Conservation (phyloP, 2,113 vertebrate species). For the Pedetes capensis region DNA sequence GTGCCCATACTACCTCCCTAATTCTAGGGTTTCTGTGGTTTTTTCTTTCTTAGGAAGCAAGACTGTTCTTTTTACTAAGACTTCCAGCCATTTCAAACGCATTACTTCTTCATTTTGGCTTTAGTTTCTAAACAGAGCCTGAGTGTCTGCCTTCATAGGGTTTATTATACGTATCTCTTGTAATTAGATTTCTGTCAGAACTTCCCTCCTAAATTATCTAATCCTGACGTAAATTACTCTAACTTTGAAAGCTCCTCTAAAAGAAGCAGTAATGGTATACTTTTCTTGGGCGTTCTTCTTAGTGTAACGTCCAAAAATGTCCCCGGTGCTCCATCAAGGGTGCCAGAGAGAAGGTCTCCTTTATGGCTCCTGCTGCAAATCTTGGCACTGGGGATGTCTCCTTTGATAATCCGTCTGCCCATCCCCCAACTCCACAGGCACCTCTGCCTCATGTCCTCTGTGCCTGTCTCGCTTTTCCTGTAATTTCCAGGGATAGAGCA, state of each 20-base stretch:
- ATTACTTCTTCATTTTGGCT: slow-evolving; percentile 43
- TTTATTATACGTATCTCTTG: neutral
- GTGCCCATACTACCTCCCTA: accelerated
- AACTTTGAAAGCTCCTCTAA: slow-evolving; percentile 10
- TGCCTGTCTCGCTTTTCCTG: accelerated
- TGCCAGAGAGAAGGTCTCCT: neutral
- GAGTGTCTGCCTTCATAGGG: slow-evolving; percentile 11
- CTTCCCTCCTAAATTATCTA: slow-evolving; percentile 26
- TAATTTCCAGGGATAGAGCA: neutral
- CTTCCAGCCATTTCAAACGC: neutral
- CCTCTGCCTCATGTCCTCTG: accelerated
- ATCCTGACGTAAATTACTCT: slow-evolving; percentile 18
- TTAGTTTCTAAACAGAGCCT: slow-evolving; percentile 45
- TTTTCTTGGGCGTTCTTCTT: neutral
- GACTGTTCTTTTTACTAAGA: neutral
- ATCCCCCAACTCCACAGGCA: too few relatives aligned
- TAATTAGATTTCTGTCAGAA: slow-evolving; percentile 36
- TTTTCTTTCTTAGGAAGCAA: neutral
- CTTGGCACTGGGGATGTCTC: neutral
- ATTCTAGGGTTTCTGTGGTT: neutral
- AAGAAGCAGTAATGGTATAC: neutral
- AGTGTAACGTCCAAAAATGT: neutral
- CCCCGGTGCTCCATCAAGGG: neutral
- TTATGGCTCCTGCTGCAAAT: neutral
- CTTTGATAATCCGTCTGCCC: neutral